Percentiles rank a stretch among this genome's conserved stretches.
phyloP scores from a whole-genome alignment of 1,140 invertebrate species.

The Nebria ingens region DNA sequence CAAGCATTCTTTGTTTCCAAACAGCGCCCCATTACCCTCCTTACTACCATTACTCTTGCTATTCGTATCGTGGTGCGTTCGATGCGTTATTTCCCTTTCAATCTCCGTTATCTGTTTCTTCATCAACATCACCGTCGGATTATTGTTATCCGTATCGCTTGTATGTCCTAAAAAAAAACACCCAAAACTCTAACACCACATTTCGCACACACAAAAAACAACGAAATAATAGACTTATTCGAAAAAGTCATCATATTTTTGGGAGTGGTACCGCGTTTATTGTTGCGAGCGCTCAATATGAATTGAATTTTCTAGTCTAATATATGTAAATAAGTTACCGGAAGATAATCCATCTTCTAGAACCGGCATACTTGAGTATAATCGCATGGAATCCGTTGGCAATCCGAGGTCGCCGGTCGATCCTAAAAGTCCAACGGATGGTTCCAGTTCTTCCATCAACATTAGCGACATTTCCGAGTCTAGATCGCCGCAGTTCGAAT shows the following conservation, averaged over 20 bases:
- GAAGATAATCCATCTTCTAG: slow-evolving; percentile 87
- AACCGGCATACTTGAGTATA: slow-evolving; percentile 77
- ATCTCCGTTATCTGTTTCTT: slow-evolving; percentile 65
- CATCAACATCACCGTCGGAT: slow-evolving; percentile 58
- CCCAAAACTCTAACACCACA: too few species aligned
- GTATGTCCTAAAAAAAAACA: too few species aligned
- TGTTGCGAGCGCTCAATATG: too few species aligned
- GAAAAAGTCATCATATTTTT: too few species aligned
- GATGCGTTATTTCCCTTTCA: slow-evolving; percentile 58
- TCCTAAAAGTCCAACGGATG: slow-evolving; percentile 27
- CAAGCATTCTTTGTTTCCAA: slow-evolving; percentile 22
- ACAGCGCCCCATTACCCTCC: slow-evolving; percentile 29
- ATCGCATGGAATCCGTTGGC: slow-evolving; percentile 42
- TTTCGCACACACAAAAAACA: too few species aligned
- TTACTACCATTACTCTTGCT: too few species aligned
- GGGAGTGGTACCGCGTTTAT: too few species aligned
- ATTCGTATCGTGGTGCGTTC: slow-evolving; percentile 32
- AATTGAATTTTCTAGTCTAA: too few species aligned
- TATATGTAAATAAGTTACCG: too few species aligned
- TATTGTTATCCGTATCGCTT: slow-evolving; percentile 85
- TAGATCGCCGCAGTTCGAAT: slow-evolving; percentile 74
- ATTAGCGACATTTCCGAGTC: slow-evolving; percentile 70
- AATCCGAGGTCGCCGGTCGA: slow-evolving; percentile 27
- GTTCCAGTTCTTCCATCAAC: slow-evolving; percentile 54
- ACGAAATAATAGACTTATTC: too few species aligned